Evolutionary conservation across 2,113 vertebrate genomes (phyloP), one percentile per base, ranked within the genome.

Genomic region (Leucosticte australis): DNA sequence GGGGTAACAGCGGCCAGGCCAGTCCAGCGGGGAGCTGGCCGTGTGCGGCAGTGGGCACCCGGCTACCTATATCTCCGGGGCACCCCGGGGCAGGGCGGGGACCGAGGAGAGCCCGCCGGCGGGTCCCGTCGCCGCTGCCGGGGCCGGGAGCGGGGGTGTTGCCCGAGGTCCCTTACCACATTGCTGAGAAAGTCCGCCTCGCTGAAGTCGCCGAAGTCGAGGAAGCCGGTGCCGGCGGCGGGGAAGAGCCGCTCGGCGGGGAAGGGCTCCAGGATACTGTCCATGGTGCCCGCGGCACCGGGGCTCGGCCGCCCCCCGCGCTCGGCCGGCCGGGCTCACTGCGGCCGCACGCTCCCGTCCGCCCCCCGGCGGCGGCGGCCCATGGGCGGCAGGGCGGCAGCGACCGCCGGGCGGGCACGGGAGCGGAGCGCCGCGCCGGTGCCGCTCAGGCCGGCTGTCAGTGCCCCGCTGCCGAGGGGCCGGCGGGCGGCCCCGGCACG

Each of bases 181-280:
- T 98, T 99, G 96, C 96, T 98, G 96, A 99, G 98, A 92, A 99
- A 98, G 97, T 99, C 98, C 63, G 98, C 98, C 95, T 98, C 98
- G 95, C 98, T 98, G 96, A 99, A 97, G 69, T 98, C 98, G 87
- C 98, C 98, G 88, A 99, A 95, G 95, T 99, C 98, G 98, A 98
- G 97, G 94, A 99, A 98, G 93, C 98, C 98, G 96, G 98, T 96
- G 39, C 94, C 92, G 62, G 88, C 90, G 93, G 98, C 98, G 13
- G 98, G 98, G 92, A 98, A 98, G 97, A 98, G 98, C 97, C 98
- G 98, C 96, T 98, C 98, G 92, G 98, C 96, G 42, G 97, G 96
- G 97, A 98, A 98, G 95, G 98, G 98, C 96, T 99, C 98, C 96
- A 99, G 93, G 95, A 98, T 97, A 65, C 98, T 96, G 97, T 98